Evolutionary conservation across 1,140 invertebrate species (phyloP).

Genomic region (Drosophila navojoa): DNA sequence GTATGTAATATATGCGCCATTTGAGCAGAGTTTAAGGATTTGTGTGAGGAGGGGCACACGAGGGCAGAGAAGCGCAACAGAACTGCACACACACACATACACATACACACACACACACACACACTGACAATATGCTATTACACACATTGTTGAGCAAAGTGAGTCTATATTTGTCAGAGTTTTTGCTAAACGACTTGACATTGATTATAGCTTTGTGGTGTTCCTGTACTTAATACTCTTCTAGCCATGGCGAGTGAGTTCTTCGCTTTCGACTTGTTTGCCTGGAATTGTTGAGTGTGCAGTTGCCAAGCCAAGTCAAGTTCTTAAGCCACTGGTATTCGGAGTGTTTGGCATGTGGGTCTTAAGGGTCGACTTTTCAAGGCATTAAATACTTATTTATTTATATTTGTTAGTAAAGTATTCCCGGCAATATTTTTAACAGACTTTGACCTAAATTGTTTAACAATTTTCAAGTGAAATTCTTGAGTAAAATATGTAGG

Average conservation of each 20-base stretch:
- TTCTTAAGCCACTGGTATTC: too few species aligned
- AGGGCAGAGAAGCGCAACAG: conserved; percentile 44
- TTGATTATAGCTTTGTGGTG: conserved; percentile 47
- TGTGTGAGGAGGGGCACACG: conserved; percentile 8
- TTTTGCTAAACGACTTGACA: conserved; percentile 54
- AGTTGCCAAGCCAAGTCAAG: too few species aligned
- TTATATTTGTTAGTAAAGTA: too few species aligned
- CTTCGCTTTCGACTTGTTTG: not conserved
- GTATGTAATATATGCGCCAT: conserved; percentile 56
- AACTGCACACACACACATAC: conserved; percentile 50
- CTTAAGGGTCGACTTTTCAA: too few species aligned
- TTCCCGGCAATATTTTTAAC: too few species aligned
- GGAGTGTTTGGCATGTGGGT: too few species aligned
- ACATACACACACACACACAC: conserved; percentile 23
- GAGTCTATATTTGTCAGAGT: conserved; percentile 35
- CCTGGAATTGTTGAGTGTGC: not conserved
- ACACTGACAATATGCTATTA: conserved; percentile 8
- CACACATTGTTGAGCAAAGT: conserved; percentile 10
- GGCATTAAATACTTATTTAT: too few species aligned
- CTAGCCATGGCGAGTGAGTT: not conserved
- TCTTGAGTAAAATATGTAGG: too few species aligned
- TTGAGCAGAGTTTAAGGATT: conserved; percentile 45
- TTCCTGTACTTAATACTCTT: conserved; percentile 27
- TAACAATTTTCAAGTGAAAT: too few species aligned
- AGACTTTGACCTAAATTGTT: too few species aligned